These are phyloP conservation scores for Caenorhabditis latens DNA, from an alignment of 1,140 invertebrate genomes.

Conservation along the genomic window DNA sequence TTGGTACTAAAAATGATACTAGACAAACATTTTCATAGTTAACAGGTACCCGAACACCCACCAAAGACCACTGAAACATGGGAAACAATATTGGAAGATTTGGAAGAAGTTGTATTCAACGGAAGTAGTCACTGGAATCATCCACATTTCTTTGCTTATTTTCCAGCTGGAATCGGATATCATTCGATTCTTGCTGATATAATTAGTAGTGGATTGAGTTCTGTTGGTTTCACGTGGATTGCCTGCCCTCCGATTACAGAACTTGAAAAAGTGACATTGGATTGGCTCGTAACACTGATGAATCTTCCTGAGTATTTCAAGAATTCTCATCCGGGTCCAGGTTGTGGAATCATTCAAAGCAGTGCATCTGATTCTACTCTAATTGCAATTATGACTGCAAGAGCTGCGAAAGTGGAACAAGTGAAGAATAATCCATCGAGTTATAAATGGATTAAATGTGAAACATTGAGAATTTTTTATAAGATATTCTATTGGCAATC, in stretches of 20 bases:
- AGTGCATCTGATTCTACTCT: not conserved
- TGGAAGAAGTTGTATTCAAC: constrained; percentile 81
- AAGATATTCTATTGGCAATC: not conserved
- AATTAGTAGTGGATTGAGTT: constrained; percentile 85
- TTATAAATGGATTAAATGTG: too few relatives aligned
- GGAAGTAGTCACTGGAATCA: constrained; percentile 92
- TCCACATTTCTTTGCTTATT: constrained; percentile 93
- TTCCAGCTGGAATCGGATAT: constrained; percentile 93
- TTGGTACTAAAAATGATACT: constrained; percentile 72
- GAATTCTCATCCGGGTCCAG: constrained; percentile 83
- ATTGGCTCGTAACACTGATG: constrained; percentile 92
- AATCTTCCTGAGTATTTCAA: constrained; percentile 83
- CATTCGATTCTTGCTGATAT: constrained; percentile 90
- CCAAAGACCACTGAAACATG: constrained; percentile 79
- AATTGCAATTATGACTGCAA: not conserved
- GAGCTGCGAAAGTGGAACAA: not conserved
- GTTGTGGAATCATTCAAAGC: constrained; percentile 87
- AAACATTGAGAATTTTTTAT: not conserved
- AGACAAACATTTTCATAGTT: constrained; percentile 69
- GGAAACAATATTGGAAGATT: constrained; percentile 80
- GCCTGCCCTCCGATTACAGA: constrained; percentile 95
- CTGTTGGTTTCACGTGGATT: constrained; percentile 92
- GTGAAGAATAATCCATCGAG: too few relatives aligned
- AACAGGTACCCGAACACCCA: constrained; percentile 79
- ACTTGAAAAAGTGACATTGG: constrained; percentile 91